phyloP scores from a whole-genome alignment of 2,113 vertebrate genomes.

The Saguinus imperator region DNA sequence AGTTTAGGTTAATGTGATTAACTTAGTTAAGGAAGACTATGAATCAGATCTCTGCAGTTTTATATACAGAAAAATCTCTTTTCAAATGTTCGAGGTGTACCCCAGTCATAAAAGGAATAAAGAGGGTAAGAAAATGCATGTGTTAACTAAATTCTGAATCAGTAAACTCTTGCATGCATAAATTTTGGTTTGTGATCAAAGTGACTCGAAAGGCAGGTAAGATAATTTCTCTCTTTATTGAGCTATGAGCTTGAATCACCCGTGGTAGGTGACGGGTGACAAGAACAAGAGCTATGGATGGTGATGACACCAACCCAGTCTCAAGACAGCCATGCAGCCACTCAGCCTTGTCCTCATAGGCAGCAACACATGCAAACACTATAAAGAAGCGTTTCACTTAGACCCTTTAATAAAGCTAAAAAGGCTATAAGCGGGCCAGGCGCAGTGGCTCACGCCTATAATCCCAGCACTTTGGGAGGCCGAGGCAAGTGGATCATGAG shows the following conservation, averaged over 20 bases:
- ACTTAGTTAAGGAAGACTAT: not conserved
- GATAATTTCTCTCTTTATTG: not conserved
- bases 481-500: too few species aligned
- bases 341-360: not conserved
- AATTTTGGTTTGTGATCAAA: not conserved
- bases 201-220: not conserved
- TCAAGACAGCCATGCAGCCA: not conserved
- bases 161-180: not conserved
- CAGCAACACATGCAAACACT: not conserved
- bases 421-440: not conserved
- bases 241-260: not conserved
- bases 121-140: not conserved
- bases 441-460: too few species aligned
- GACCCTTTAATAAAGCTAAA: not conserved
- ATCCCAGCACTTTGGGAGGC: too few species aligned
- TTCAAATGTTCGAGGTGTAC: not conserved
- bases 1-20: conserved; percentile 11
- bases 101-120: not conserved
- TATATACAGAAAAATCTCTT: not conserved
- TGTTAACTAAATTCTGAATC: not conserved
- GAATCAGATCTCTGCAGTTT: not conserved
- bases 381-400: not conserved
- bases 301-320: not conserved
- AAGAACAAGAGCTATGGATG: not conserved
- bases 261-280: not conserved